Evolutionary conservation across 1,140 invertebrate species (phyloP), one percentile per base, ranked within the genome.

Genomic region (Chelonus insularis): DNA sequence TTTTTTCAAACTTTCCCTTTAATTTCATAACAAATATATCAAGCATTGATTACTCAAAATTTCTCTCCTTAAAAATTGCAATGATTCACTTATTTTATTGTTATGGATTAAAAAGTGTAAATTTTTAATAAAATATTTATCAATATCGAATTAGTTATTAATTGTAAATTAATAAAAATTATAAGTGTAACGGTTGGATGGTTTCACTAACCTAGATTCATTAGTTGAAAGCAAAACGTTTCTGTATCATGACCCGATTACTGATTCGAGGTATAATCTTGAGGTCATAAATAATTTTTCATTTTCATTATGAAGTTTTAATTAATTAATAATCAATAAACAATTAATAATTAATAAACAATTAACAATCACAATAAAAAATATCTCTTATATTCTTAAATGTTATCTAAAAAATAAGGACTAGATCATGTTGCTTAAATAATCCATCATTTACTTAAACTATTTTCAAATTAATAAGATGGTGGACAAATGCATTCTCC

Each of bases 401-500:
- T n/a, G n/a, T n/a, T n/a, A n/a, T n/a, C n/a, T n/a, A n/a, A 14
- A 51, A 62, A 70, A 57, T 59, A 68, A 68, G 65, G 77, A 80
- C 77, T 80, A 80, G 76, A 79, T 72, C 11, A 4, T 54, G 6
- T 37, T 18, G 8, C 12, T 18, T 14, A 18, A n/a, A n/a, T n/a
- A n/a, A n/a, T n/a, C n/a, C n/a, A n/a, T n/a, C n/a, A n/a, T n/a
- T n/a, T n/a, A n/a, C n/a, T n/a, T 55, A 52, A 58, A 48, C 54
- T 43, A 36, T 43, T 25, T 18, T 18, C 18, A 8, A 65, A 43
- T 57, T 47, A 57, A 56, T 25, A 64, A 0, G 73, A 72, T 3
- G 78, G 77, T 9, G 79, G 76, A 63, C 86, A 87, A 1, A 84
- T 62, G 64, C 86, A 87, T 68, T 85, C 83, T 16, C 76, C 81